Base-by-base conservation (phyloP, 2,797 vertebrate species). In the Scolopax rusticola region DNA sequence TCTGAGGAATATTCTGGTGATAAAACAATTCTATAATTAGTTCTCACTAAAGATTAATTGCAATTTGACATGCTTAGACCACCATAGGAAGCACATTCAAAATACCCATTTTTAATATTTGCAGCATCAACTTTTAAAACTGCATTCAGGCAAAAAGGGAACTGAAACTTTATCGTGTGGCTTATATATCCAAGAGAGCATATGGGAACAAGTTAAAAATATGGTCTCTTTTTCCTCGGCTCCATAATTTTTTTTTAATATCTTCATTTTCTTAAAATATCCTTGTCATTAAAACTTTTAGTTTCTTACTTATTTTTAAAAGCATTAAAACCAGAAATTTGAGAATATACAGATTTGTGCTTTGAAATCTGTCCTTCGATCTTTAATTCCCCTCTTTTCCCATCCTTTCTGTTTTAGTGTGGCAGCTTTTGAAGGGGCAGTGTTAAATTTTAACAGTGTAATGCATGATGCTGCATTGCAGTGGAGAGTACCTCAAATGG, bases 351-450 rank as follows among this genome's bases (percentile, higher is more conserved):
- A 64, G 15, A 45, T 56, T 67, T 74, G 43, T 70, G 32, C 15
- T 85, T 78, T 70, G 15, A 56, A 45, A 11, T 68, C 19, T 38
- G 59, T n/a, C 16, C 10, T 78, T 84, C 47, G 40, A 5, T 19
- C 18, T 88, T 68, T 69, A 71, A 45, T 78, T 5, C 16, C 63
- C 30, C 1, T 38, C 4, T 61, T 61, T 74, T 57, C 48, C 11
- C 15, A 15, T 14, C 4, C 3, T 47, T 60, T 70, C 21, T 59
- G 1, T 45, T 94, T 86, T 33, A 63, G 47, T 63, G 36, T 79
- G 30, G 2, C 8, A 79, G 2, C 7, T 50, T 74, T 70, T 87
- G 7, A 38, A 25, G 12, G 11, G 1, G 0, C 36, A 5, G 0
- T 60, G 21, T 20, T 84, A 59, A 51, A 20, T 65, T 69, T 80